Evolutionary conservation across 2,888 invertebrate genomes (phyloP).

Genomic region (Drosophila paramelanica): DNA sequence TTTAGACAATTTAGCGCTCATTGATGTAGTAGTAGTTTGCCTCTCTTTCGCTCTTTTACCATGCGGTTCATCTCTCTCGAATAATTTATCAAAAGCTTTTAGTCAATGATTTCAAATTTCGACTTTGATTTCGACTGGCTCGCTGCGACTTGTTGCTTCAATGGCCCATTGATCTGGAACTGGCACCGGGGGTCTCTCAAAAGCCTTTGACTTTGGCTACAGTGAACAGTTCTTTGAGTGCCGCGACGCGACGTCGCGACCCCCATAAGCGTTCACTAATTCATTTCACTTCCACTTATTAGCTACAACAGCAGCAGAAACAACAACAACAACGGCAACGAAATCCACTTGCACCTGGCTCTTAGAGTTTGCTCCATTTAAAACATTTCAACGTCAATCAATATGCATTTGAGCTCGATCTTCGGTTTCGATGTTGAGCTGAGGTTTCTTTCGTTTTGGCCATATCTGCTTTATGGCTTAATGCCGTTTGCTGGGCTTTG

Average conservation of each 20-base stretch:
- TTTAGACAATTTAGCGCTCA: slow-evolving; percentile 51
- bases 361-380: slow-evolving; percentile 73
- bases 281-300: slow-evolving; percentile 82
- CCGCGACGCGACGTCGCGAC: slow-evolving; percentile 65
- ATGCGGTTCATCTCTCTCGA: slow-evolving; percentile 40
- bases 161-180: slow-evolving; percentile 72
- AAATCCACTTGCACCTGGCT: slow-evolving; percentile 76
- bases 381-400: slow-evolving; percentile 81
- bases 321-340: slow-evolving; percentile 25
- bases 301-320: slow-evolving; percentile 55
- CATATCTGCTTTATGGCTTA: slow-evolving; percentile 78
- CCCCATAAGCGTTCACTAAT: slow-evolving; percentile 81
- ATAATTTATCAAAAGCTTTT: slow-evolving; percentile 82
- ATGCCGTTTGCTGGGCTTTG: slow-evolving; percentile 75
- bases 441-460: slow-evolving; percentile 57
- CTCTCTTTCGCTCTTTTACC: slow-evolving; percentile 12
- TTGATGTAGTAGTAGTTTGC: slow-evolving; percentile 49
- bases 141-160: slow-evolving; percentile 54
- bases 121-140: slow-evolving; percentile 62
- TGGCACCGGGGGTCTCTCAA: slow-evolving; percentile 47
- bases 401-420: slow-evolving; percentile 80
- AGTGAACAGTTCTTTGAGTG: slow-evolving; percentile 70
- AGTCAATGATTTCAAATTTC: slow-evolving; percentile 80
- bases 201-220: slow-evolving; percentile 61
- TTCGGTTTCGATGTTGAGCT: slow-evolving; percentile 46